Conservation (phyloP, 2,888 invertebrate species). For the Coelinius sp. region DNA sequence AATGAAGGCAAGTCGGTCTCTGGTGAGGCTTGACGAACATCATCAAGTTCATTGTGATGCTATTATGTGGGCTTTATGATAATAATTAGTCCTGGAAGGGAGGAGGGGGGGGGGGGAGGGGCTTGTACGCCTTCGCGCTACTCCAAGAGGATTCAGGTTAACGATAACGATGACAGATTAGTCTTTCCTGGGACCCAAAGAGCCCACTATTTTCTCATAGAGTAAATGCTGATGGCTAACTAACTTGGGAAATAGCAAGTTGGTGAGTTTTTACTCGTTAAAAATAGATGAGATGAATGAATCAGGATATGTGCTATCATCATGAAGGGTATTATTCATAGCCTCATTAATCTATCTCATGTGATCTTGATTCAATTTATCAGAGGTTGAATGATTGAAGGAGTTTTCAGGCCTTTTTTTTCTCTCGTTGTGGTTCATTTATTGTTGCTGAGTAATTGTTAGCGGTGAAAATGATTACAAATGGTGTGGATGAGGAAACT, state of each 20-base stretch:
- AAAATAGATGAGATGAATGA: constrained; percentile 22
- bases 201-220: constrained; percentile 38
- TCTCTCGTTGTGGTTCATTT: background rate
- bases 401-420: background rate
- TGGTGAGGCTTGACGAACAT: constrained; percentile 10
- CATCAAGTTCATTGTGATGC: constrained; percentile 28
- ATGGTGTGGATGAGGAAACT: background rate
- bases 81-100: constrained; percentile 42
- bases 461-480: too few species aligned
- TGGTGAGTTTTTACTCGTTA: constrained; percentile 8
- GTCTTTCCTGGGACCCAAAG: constrained; percentile 18
- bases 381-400: background rate
- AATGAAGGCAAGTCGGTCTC: background rate
- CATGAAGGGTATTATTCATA: constrained; percentile 23
- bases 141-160: constrained; percentile 44
- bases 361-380: constrained; percentile 30
- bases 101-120: too few species aligned
- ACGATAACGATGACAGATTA: constrained; percentile 49
- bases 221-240: background rate
- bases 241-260: constrained; percentile 28
- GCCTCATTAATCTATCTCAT: constrained; percentile 30
- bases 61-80: constrained; percentile 31
- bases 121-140: constrained; percentile 25
- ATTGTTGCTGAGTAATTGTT: too few species aligned
- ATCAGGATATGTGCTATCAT: constrained; percentile 26